Conservation (phyloP, 2,113 vertebrate genomes). For the Lanius collurio region DNA sequence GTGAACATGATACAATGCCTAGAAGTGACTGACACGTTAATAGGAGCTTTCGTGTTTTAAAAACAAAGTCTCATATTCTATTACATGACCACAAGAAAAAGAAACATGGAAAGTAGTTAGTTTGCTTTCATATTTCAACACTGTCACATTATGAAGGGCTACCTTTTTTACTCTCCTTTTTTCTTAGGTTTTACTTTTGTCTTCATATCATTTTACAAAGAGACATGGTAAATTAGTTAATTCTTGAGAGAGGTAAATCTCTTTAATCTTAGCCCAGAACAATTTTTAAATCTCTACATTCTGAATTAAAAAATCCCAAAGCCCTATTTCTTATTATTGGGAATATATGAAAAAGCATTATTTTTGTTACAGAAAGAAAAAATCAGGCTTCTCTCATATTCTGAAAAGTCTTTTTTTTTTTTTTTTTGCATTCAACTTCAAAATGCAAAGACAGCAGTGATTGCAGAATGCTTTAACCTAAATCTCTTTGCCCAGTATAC, state of each 20-base stretch:
- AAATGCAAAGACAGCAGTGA: background rate
- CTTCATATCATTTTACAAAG: constrained; percentile 21
- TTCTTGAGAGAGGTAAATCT: background rate
- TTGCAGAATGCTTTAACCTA: background rate
- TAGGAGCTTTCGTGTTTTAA: background rate
- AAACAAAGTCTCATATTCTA: constrained; percentile 13
- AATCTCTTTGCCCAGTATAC: background rate
- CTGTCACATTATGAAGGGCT: constrained; percentile 8
- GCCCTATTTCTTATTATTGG: background rate
- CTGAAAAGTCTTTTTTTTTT: background rate
- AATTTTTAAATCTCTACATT: background rate
- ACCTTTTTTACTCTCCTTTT: background rate
- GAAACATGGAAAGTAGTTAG: constrained; percentile 5
- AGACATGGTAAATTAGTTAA: background rate
- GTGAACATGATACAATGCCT: background rate
- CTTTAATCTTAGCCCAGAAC: background rate
- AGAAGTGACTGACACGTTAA: constrained; percentile 25
- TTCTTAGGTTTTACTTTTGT: constrained; percentile 1
- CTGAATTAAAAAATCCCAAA: background rate
- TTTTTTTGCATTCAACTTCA: background rate
- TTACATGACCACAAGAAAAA: constrained; percentile 53
- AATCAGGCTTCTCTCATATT: background rate
- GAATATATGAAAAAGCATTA: background rate
- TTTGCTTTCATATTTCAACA: constrained; percentile 28
- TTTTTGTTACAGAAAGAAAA: background rate